Base-by-base conservation (phyloP, 2,113 vertebrate genomes). In the Brachionichthys hirsutus region DNA sequence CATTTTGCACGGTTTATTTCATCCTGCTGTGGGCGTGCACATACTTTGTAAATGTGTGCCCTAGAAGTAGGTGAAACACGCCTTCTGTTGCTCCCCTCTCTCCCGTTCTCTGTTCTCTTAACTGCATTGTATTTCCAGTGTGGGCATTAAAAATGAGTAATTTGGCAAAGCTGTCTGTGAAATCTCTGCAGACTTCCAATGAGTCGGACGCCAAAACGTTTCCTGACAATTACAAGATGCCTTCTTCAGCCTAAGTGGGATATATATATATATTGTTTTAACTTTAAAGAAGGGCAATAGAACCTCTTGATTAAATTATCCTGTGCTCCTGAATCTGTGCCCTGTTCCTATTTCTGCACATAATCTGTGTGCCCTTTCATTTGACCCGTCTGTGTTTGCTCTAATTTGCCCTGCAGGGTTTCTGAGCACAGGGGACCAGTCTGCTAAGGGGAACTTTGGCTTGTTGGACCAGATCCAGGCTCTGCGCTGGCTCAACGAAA, bases 381-480 rank as follows among this genome's bases (percentile, higher is more conserved):
- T 74, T 53, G 59, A 49, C 24, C 45, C 49, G 55, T 16, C 62
- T 59, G 12, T 73, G 54, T 83, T 64, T 80, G 46, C 66, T 81
- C 54, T 78, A 19, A 64, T 83, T 73, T 67, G 44, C 83, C 82
- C 62, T 73, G 46, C 91, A 99, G 97, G 97, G 55, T 99, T 99
- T 86, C 89, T 99, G 80, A 98, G 97, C 88, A 98, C 97, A 40
- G 95, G 94, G 38, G 94, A 99, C 90, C 97, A 98, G 91, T 94
- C 95, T 70, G 96, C 97, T 58, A 98, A 98, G 87, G 97, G 97
- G 86, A 99, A 99, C 88, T 99, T 96, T 82, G 97, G 97, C 71
- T 94, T 99, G 68, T 91, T 99, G 88, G 97, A 99, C 85, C 94
- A 98, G 87, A 98, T 99, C 71, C 97, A 98, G 88, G 97, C 97